Base-by-base conservation (phyloP, 2,888 invertebrate species). In the Watsonalla binaria region DNA sequence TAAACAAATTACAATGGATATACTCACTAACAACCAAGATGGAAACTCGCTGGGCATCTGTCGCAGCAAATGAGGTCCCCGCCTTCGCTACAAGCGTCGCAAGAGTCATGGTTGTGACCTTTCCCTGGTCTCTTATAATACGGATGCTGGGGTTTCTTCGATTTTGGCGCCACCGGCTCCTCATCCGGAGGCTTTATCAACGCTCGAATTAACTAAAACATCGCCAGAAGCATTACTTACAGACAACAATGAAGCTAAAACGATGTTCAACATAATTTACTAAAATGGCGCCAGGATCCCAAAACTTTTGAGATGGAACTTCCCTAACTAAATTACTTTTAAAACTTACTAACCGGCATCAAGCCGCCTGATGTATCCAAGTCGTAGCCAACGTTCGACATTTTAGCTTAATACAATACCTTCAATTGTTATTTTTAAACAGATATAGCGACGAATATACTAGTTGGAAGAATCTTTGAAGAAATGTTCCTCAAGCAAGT, bases 11-110 rank as follows among this genome's bases (percentile, higher is more conserved):
- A 34, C 42, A 11, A 39, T 39, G 24, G 13, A 50, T 49, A 37
- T 67, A 92, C 94, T 94, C 87, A 98, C 98, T 98, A 97, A 94
- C 99, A 99, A 68, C 96, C 94, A 56, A 98, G 92, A 90, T 99
- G 99, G 86, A 99, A 99, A 60, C 98, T 97, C 37, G 97, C 97
- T 0, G 98, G 98, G 73, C 99, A 99, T 61, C 95, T 95, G 83
- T 99, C 98, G 81, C 99, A 99, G 84, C 98, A 98, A 56, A 99
- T 94, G 45, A 99, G 90, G 82, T 98, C 97, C 4, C 99, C 98
- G 39, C 98, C 98, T 90, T 98, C 98, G 53, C 95, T 94, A 80
- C 99, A 99, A 53, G 97, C 96, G 88, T 98, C 98, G 78, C 99
- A 99, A 63, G 94, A 95, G 77, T 98, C 98, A 77, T 96, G 96